phyloP scores from a whole-genome alignment of 1,140 invertebrate genomes.

The Globodera ellingtonae region DNA sequence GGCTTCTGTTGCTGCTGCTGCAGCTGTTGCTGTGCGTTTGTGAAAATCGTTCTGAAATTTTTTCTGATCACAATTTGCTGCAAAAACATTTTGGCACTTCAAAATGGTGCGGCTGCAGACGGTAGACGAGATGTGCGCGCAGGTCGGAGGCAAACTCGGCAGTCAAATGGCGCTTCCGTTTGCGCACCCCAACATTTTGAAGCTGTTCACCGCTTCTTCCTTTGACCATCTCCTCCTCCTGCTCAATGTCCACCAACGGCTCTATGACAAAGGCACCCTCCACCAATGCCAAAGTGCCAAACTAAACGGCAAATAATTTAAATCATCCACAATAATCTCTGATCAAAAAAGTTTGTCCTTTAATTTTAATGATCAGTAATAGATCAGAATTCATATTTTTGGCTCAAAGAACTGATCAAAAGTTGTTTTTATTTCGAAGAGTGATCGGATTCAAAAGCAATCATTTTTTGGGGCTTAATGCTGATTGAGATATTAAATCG shows the following conservation, averaged over 20 bases:
- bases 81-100: neutral
- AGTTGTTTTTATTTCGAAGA: too few relatives aligned
- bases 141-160: slow-evolving; percentile 8
- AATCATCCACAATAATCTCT: too few relatives aligned
- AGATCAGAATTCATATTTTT: too few relatives aligned
- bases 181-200: slow-evolving; percentile 16
- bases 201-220: neutral
- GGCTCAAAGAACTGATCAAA: too few relatives aligned
- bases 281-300: slow-evolving; percentile 55
- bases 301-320: slow-evolving; percentile 31
- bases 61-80: slow-evolving; percentile 16
- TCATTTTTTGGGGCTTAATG: too few relatives aligned
- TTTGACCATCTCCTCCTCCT: neutral
- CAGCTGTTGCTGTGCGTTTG: too few relatives aligned
- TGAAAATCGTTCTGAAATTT: too few relatives aligned
- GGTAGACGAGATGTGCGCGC: slow-evolving; percentile 47
- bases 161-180: neutral
- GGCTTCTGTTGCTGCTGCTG: too few relatives aligned
- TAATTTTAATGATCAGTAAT: too few relatives aligned
- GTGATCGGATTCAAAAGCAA: too few relatives aligned
- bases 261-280: slow-evolving; percentile 61
- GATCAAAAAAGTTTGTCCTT: too few relatives aligned
- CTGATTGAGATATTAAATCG: too few relatives aligned
- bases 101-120: slow-evolving; percentile 30
- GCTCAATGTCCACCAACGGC: slow-evolving; percentile 44